phyloP scores from a whole-genome alignment of 2,113 vertebrate genomes.

The Phodopus roborovskii region DNA sequence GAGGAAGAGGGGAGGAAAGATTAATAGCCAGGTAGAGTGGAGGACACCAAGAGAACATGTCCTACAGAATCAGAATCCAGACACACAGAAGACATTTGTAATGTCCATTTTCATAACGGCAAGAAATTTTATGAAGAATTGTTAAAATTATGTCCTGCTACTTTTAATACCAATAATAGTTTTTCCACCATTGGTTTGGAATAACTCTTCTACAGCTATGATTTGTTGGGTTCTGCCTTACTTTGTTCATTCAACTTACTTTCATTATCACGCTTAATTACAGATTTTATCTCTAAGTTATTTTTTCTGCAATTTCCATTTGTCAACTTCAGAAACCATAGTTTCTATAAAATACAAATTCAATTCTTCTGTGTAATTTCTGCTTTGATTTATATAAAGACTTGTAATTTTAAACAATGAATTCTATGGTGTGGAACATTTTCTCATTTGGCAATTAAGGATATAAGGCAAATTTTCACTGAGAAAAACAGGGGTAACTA shows the following conservation, averaged over 20 bases:
- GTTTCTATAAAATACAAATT: not conserved
- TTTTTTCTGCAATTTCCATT: not conserved
- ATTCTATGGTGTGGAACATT: not conserved
- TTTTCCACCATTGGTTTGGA: not conserved
- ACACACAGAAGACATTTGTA: not conserved
- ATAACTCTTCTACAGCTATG: not conserved
- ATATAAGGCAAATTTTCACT: not conserved
- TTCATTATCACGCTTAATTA: not conserved
- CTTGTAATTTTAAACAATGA: not conserved
- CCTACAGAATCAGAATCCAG: not conserved
- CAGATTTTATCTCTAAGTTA: not conserved
- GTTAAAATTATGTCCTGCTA: not conserved
- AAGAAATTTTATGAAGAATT: not conserved
- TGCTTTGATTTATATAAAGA: conserved; percentile 10
- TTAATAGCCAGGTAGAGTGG: not conserved
- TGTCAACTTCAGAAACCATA: not conserved
- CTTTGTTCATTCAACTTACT: not conserved
- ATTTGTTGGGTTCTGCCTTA: not conserved
- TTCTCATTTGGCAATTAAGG: conserved; percentile 1
- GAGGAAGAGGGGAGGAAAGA: not conserved
- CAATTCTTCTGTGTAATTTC: not conserved
- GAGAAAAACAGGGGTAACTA: not conserved
- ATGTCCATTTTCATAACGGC: not conserved
- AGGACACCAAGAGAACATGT: not conserved
- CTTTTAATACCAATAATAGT: not conserved